These are phyloP conservation scores for Rhinatrema bivittatum DNA, from an alignment of 2,797 vertebrate species.

Conservation along the genomic window DNA sequence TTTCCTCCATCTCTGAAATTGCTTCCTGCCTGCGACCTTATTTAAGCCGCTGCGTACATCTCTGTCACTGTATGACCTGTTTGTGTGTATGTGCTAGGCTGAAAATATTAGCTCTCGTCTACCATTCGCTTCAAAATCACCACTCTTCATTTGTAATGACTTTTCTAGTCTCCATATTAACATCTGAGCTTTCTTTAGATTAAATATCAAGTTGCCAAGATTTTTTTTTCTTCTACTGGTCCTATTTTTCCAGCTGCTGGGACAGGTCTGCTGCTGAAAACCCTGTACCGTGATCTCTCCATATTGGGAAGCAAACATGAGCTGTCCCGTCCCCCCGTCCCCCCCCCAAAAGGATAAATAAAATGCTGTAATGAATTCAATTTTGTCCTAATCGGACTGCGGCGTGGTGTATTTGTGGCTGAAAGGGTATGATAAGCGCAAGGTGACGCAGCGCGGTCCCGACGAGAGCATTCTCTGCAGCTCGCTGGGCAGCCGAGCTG, in stretches of 20 bases:
- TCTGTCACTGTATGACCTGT: neutral
- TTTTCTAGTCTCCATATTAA: too few relatives aligned
- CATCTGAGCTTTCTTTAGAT: too few relatives aligned
- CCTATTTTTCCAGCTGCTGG: constrained; percentile 1
- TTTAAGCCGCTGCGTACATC: neutral
- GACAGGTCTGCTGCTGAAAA: neutral
- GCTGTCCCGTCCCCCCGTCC: too few relatives aligned
- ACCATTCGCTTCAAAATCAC: too few relatives aligned
- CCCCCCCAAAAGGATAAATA: constrained; percentile 21
- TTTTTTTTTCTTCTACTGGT: accelerated
- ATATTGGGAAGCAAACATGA: too few relatives aligned
- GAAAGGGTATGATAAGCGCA: constrained; percentile 34
- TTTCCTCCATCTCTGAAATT: constrained; percentile 12
- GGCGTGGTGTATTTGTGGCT: constrained; percentile 25
- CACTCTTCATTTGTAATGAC: too few relatives aligned
- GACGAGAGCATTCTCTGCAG: constrained; percentile 21
- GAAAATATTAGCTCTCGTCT: too few relatives aligned
- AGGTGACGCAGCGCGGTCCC: constrained; percentile 37
- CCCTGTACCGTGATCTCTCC: neutral
- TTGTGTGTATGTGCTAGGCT: constrained; percentile 6
- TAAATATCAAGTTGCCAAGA: accelerated
- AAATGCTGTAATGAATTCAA: constrained; percentile 28
- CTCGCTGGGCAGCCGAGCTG: constrained; percentile 14
- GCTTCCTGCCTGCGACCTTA: constrained; percentile 4
- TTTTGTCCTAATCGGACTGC: constrained; percentile 38